Conservation (phyloP, 2,113 vertebrate species). For the Alouatta palliata region DNA sequence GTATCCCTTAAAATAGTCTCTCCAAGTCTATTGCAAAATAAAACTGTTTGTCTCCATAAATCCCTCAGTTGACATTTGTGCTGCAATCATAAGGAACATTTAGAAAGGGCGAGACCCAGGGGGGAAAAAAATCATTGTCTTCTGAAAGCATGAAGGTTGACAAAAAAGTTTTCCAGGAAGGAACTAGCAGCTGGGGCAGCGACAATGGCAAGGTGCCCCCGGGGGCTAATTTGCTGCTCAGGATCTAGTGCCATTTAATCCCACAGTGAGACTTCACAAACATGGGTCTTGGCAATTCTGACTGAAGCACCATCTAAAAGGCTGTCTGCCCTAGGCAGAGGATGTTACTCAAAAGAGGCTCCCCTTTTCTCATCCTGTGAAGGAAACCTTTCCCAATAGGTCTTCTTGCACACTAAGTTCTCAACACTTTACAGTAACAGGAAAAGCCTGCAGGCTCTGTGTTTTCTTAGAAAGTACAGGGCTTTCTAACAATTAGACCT, state of each 20-base stretch:
- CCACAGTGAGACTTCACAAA: background rate
- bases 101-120: constrained; percentile 26
- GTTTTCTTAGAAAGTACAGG: constrained; percentile 68
- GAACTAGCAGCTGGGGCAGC: background rate
- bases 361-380: background rate
- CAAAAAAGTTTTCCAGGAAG: background rate
- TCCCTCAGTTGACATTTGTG: background rate
- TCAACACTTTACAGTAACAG: background rate
- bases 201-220: background rate
- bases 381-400: background rate
- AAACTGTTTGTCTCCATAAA: constrained; percentile 46
- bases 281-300: background rate
- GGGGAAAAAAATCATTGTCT: constrained; percentile 1
- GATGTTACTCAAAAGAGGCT: background rate
- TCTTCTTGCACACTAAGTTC: background rate
- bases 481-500: constrained; percentile 58
- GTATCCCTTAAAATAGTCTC: constrained; percentile 7
- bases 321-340: background rate
- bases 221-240: background rate
- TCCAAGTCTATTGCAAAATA: background rate
- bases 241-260: background rate
- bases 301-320: background rate
- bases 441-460: background rate
- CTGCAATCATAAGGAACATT: constrained; percentile 56
- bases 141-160: background rate